Evolutionary conservation across 2,113 vertebrate genomes (phyloP).

Genomic region (Anoplopoma fimbria): DNA sequence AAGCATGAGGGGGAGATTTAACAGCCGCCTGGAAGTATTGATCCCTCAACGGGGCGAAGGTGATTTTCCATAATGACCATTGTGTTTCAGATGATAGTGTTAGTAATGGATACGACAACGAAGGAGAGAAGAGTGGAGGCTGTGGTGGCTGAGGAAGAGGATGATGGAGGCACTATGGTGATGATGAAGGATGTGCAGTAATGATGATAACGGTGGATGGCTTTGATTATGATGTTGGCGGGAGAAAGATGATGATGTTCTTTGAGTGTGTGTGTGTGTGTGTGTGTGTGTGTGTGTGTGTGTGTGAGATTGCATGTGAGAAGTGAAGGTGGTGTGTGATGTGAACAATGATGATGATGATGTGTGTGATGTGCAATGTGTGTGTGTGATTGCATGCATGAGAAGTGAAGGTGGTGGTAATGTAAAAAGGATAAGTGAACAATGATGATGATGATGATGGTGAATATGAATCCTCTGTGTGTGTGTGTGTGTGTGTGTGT

Average conservation of each 20-base stretch:
- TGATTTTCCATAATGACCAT: constrained; percentile 24
- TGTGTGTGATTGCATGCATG: too few species aligned
- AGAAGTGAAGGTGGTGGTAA: too few species aligned
- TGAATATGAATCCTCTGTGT: too few species aligned
- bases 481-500: constrained; percentile 12
- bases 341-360: too few species aligned
- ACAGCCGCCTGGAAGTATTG: constrained; percentile 30
- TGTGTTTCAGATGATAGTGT: constrained; percentile 30
- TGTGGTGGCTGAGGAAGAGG: constrained; percentile 15
- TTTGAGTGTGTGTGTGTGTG: constrained; percentile 21
- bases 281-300: constrained; percentile 23
- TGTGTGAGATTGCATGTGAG: too few species aligned
- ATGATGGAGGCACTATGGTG: neutral
- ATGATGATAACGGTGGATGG: constrained; percentile 30
- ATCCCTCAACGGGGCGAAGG: constrained; percentile 13
- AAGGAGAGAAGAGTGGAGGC: neutral
- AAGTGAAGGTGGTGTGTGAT: too few species aligned
- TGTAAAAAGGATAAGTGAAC: too few species aligned
- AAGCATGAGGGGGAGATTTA: constrained; percentile 5
- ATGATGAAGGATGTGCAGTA: constrained; percentile 22
- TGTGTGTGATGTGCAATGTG: too few species aligned
- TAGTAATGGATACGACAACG: constrained; percentile 36
- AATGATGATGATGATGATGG: too few species aligned
- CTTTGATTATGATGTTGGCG: neutral
- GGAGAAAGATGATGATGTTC: constrained; percentile 23